phyloP scores from a whole-genome alignment of 1,140 invertebrate species.

The Forficula auricularia region DNA sequence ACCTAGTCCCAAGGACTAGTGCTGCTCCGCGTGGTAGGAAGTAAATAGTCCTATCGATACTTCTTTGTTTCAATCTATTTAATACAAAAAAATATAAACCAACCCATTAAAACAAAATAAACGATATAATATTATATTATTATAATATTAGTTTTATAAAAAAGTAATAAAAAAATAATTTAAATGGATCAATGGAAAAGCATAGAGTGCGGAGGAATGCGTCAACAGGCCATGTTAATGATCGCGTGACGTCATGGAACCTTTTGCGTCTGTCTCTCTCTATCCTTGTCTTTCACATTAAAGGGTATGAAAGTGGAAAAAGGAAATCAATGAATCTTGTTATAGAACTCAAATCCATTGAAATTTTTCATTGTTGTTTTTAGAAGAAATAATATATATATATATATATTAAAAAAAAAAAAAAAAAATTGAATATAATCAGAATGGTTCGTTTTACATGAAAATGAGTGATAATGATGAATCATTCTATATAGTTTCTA shows the following conservation, averaged over 20 bases:
- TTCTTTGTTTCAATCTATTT: no score
- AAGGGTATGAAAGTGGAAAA: neutral
- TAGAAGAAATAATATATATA: neutral
- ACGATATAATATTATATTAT: no score
- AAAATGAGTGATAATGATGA: constrained; percentile 11
- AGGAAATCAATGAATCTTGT: neutral
- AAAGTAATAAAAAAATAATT: no score
- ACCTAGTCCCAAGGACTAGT: neutral
- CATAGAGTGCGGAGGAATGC: no score
- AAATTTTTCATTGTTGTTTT: neutral
- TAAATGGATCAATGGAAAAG: no score
- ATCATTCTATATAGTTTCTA: constrained; percentile 9
- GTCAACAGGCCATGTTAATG: no score
- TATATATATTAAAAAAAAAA: neutral
- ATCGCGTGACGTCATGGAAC: no score
- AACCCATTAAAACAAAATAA: no score
- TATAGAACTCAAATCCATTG: neutral
- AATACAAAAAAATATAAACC: no score
- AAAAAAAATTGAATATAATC: neutral
- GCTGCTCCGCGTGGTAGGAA: neutral
- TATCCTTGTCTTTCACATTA: neutral
- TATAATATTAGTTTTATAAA: no score
- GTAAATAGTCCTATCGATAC: neutral
- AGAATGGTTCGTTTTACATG: neutral
- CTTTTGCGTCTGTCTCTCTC: no score